These are phyloP conservation scores for Mamestra brassicae DNA, from an alignment of 2,888 invertebrate species.

Conservation along the genomic window DNA sequence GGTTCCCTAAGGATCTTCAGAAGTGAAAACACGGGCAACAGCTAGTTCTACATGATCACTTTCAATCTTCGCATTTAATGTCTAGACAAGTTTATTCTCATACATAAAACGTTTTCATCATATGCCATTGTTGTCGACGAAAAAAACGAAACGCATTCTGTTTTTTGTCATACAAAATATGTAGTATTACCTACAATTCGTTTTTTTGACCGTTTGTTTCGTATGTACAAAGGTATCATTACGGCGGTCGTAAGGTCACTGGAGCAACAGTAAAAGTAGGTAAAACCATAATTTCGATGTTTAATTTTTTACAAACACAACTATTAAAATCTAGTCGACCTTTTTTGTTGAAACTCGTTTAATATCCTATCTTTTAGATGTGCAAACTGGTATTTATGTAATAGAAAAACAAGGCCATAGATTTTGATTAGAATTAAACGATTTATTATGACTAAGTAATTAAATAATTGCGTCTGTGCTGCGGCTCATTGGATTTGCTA, in stretches of 20 bases:
- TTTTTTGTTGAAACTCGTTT: conserved; percentile 38
- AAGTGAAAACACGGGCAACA: background rate
- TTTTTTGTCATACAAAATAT: conserved; percentile 46
- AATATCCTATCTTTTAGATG: background rate
- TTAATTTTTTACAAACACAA: conserved; percentile 30
- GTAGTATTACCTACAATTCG: conserved; percentile 15
- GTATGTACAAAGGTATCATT: conserved; percentile 61
- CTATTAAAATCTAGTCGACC: background rate
- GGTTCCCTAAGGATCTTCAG: too few species aligned
- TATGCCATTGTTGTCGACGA: conserved; percentile 48
- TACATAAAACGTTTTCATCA: conserved; percentile 41
- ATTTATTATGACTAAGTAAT: conserved; percentile 15
- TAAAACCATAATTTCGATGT: conserved; percentile 46
- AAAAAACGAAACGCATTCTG: conserved; percentile 14
- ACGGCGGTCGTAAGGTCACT: conserved; percentile 59
- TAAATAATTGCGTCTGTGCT: background rate
- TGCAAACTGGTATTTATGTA: conserved; percentile 31
- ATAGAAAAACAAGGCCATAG: conserved; percentile 30
- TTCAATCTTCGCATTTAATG: conserved; percentile 28
- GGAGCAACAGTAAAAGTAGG: conserved; percentile 64
- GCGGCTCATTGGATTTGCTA: background rate
- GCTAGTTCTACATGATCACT: conserved; percentile 21
- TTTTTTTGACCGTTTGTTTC: conserved; percentile 53
- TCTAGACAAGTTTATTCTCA: conserved; percentile 43
- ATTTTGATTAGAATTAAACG: conserved; percentile 9